phyloP scores from a whole-genome alignment of 30 jellyfish, hydroid and myxozoan species.

The Aurelia aurita region DNA sequence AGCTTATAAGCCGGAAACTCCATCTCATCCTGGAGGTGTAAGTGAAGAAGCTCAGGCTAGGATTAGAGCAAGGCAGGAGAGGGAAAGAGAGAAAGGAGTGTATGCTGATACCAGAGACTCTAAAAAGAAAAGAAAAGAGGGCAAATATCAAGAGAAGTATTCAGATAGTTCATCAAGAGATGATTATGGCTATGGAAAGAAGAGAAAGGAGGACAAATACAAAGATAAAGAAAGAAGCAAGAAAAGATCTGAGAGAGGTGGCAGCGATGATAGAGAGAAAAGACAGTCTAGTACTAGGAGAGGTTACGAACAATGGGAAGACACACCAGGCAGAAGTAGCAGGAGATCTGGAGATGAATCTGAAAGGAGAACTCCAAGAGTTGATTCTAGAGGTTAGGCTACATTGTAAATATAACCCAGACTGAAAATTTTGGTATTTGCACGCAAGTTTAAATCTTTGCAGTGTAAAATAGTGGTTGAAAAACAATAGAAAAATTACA shows the following conservation, averaged over 20 bases:
- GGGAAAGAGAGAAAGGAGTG: constrained; percentile 77
- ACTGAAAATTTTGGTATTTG: not conserved
- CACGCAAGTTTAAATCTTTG: no score
- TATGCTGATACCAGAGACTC: constrained; percentile 68
- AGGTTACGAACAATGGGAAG: constrained; percentile 96
- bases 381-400: constrained; percentile 67
- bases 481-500: no score
- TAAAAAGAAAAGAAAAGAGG: constrained; percentile 15
- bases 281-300: constrained; percentile 61
- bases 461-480: no score
- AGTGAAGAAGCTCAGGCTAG: constrained; percentile 74
- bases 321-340: constrained; percentile 88
- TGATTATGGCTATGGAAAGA: constrained; percentile 43
- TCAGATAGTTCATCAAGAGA: constrained; percentile 4
- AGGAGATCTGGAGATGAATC: constrained; percentile 44
- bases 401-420: no score
- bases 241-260: constrained; percentile 25
- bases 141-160: not conserved
- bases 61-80: constrained; percentile 76
- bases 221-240: constrained; percentile 4
- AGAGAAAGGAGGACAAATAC: constrained; percentile 12
- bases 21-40: constrained; percentile 98
- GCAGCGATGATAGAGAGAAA: not conserved
- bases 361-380: constrained; percentile 90
- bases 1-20: constrained; percentile 93